Evolutionary conservation across 2,888 invertebrate genomes (phyloP), one percentile per base, ranked within the genome.

Genomic region (Cephus pulcher): DNA sequence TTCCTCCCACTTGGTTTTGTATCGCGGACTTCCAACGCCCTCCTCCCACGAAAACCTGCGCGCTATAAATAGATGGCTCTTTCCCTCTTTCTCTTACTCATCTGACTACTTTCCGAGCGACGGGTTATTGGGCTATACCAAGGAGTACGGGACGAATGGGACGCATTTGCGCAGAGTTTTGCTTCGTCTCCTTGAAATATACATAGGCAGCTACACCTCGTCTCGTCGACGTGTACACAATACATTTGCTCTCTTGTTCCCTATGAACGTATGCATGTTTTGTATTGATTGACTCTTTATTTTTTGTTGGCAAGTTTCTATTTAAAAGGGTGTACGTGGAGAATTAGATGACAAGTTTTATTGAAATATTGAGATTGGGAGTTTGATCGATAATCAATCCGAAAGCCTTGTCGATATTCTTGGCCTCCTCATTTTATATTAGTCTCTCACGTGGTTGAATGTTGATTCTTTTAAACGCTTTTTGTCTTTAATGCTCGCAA

Each of bases 41-140:
- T 56, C 56, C 82, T 80, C 86, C 83, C 85, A 85, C 87, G 86
- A 87, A 87, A 88, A 86, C 82, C 85, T 83, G 82, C 77, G 75
- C 75, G 80, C 85, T 87, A 87, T 84, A 84, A 87, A 88, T 88
- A 87, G 82, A 81, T 1, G 32, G 34, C 71, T 71, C 71, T 71
- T 71, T 76, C 68, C 34, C 76, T 76, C 74, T 56, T 74, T 79
- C 75, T 77, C 70, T 79, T 75, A 34, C 74, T 56, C 32, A 73
- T 40, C 75, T 71, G 34, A 37, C 35, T 12, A 71, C 71, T 71
- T 32, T 34, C 12, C 71, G 71, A 32, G 32, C 71, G 71, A 23
- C 9, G 56, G 9, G 23, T 56, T 56, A 23, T 56, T 56, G 23
- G 56, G 56, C 15, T 56, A 23, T 23, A 56, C 15, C 56, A 23